A percentile compares a stretch with the other conserved stretches of the same genome.
Evolutionary conservation across 2,797 vertebrate genomes (phyloP).

Genomic region (Lepus oiostolus): DNA sequence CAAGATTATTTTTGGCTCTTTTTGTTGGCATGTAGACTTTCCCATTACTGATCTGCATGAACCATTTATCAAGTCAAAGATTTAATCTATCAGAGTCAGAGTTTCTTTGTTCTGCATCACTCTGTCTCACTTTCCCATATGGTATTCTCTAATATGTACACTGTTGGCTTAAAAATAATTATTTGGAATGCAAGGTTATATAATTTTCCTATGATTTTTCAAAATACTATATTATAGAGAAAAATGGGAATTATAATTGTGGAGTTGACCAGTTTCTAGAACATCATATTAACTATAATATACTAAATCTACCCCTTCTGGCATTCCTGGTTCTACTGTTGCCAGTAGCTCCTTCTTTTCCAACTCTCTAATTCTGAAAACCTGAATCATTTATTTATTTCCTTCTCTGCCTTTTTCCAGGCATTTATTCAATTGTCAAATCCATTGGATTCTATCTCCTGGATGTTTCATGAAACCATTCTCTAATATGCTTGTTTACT

Average conservation of each 20-base stretch:
- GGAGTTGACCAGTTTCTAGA: constrained; percentile 55
- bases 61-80: constrained; percentile 79
- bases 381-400: not conserved
- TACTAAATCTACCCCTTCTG: not conserved
- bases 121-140: constrained; percentile 66
- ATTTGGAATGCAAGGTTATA: constrained; percentile 41
- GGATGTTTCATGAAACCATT: not conserved
- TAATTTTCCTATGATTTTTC: constrained; percentile 36
- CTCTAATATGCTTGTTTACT: not conserved
- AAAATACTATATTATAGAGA: constrained; percentile 1
- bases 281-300: not conserved
- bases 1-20: constrained; percentile 81
- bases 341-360: not conserved
- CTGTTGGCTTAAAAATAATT: constrained; percentile 41
- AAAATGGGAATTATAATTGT: constrained; percentile 45
- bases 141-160: not conserved
- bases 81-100: constrained; percentile 81
- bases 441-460: not conserved
- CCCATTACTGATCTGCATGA: constrained; percentile 75
- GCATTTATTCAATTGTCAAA: not conserved
- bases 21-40: constrained; percentile 73
- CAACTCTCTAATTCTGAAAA: constrained; percentile 22
- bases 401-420: not conserved
- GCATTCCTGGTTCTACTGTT: not conserved
- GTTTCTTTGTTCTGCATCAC: constrained; percentile 66